Percentiles rank a stretch among this genome's conserved stretches.
phyloP scores from a whole-genome alignment of 2,888 invertebrate genomes.

The Seira ritae region DNA sequence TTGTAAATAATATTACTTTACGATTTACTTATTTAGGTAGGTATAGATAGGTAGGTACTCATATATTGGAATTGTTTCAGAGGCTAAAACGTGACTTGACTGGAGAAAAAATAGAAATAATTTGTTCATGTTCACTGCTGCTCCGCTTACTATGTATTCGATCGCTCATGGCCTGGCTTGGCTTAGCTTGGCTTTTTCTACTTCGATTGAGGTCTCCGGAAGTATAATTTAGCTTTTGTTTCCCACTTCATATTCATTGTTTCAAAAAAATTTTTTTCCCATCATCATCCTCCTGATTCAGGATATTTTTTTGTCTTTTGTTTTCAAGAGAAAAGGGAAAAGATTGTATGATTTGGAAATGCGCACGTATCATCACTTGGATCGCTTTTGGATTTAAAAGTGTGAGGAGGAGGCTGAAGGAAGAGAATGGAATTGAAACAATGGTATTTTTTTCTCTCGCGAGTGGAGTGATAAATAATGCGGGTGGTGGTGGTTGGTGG shows the following conservation, averaged over 20 bases:
- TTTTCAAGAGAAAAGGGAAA: slow-evolving; percentile 19
- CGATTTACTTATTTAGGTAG: neutral
- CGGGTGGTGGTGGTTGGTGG: slow-evolving; percentile 21
- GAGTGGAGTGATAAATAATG: slow-evolving; percentile 18
- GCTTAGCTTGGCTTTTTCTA: no score
- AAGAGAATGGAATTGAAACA: neutral
- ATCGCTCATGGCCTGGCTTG: no score
- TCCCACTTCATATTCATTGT: slow-evolving; percentile 14
- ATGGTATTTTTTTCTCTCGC: neutral
- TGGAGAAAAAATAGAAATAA: neutral
- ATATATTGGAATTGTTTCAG: neutral
- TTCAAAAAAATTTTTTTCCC: neutral
- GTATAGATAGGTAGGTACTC: no score
- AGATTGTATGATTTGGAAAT: slow-evolving; percentile 30
- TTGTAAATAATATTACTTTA: slow-evolving; percentile 7
- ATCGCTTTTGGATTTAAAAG: neutral
- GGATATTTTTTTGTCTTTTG: slow-evolving; percentile 23
- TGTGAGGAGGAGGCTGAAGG: neutral
- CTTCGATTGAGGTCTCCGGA: no score
- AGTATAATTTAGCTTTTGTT: neutral
- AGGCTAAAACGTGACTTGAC: neutral
- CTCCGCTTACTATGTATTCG: neutral
- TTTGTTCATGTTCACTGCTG: neutral
- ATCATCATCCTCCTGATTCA: neutral
- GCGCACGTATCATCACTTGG: neutral